phyloP scores from a whole-genome alignment of 2,797 vertebrate genomes.

The Staurois parvus region DNA sequence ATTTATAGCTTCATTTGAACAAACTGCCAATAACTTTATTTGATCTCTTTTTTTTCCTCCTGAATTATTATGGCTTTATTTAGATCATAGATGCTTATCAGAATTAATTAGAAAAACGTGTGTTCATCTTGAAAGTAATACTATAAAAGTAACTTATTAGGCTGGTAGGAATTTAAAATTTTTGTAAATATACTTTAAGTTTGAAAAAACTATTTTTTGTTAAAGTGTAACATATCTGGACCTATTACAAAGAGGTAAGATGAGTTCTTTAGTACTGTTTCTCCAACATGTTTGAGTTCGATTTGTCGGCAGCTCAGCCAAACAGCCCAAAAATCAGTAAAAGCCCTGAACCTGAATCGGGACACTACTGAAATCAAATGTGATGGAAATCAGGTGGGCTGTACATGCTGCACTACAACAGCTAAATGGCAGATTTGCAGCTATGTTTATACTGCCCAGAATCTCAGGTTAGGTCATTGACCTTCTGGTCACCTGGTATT shows the following conservation, averaged over 20 bases:
- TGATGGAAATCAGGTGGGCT: too few species aligned
- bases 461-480: too few species aligned
- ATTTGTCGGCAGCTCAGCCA: too few species aligned
- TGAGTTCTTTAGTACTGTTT: too few species aligned
- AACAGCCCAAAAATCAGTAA: too few species aligned
- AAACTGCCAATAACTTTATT: not conserved
- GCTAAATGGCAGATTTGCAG: too few species aligned
- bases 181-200: not conserved
- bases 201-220: not conserved
- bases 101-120: not conserved
- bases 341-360: too few species aligned
- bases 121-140: not conserved
- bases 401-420: too few species aligned
- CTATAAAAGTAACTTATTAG: not conserved
- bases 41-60: not conserved
- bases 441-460: too few species aligned
- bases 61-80: not conserved
- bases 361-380: too few species aligned
- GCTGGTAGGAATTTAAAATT: not conserved
- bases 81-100: not conserved
- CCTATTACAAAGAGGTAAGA: not conserved
- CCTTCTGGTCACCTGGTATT: too few species aligned
- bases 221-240: not conserved
- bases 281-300: too few species aligned
- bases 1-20: constrained; percentile 6